Conservation (phyloP, 2,888 invertebrate species). For the Drosophila fungiperda region DNA sequence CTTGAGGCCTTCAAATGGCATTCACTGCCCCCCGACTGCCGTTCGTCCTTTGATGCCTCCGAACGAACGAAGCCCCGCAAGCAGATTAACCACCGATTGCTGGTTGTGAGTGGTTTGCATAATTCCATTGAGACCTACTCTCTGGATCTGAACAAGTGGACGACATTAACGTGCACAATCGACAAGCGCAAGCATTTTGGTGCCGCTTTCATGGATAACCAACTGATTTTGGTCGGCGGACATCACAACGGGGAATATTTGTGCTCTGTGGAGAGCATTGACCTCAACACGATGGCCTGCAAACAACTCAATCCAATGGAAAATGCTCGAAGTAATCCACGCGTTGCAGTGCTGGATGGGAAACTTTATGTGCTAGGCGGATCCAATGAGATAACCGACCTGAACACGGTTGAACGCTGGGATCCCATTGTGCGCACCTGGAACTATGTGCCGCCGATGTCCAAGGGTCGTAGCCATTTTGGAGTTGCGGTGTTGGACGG, state of each 20-base stretch:
- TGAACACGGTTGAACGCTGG: conserved; percentile 95
- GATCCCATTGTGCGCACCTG: conserved; percentile 94
- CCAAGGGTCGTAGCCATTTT: conserved; percentile 93
- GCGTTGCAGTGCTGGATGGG: conserved; percentile 90
- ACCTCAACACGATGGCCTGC: conserved; percentile 93
- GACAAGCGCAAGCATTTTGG: conserved; percentile 93
- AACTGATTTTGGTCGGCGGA: conserved; percentile 95
- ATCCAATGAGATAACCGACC: no score
- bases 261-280: conserved; percentile 95
- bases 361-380: conserved; percentile 97
- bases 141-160: conserved; percentile 84
- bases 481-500: conserved; percentile 94
- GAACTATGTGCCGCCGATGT: conserved; percentile 96
- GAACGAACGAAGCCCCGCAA: conserved; percentile 94
- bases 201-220: conserved; percentile 92
- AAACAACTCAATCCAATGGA: conserved; percentile 93
- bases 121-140: conserved; percentile 95
- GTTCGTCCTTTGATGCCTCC: conserved; percentile 89
- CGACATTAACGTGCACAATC: conserved; percentile 83
- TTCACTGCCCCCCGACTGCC: conserved; percentile 91
- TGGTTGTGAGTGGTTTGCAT: conserved; percentile 97
- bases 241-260: conserved; percentile 94
- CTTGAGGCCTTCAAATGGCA: conserved; percentile 98
- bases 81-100: conserved; percentile 89
- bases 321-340: conserved; percentile 92